Conservation (phyloP, 2,113 vertebrate species). For the Turdus rufiventris region DNA sequence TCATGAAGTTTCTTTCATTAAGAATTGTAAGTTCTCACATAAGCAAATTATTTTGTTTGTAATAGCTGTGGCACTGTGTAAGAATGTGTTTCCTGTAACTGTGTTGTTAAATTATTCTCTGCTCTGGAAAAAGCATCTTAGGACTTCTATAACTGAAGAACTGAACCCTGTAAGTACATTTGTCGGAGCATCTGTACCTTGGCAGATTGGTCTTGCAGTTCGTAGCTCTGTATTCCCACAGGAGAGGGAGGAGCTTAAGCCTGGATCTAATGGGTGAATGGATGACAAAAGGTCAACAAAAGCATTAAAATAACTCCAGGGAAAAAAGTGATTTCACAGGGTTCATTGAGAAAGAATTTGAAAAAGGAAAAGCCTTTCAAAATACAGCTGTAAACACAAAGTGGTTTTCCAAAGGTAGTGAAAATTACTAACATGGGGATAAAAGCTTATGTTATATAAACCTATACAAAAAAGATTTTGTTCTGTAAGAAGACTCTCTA, state of each 20-base stretch:
- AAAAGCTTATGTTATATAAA: neutral
- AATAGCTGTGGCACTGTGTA: neutral
- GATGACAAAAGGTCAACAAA: neutral
- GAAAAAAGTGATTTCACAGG: neutral
- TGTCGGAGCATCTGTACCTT: neutral
- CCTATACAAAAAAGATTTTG: neutral
- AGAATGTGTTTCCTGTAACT: neutral
- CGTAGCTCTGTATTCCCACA: neutral
- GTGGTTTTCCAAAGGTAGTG: neutral
- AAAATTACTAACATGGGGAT: neutral
- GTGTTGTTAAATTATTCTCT: neutral
- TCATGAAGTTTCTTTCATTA: neutral
- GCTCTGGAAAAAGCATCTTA: neutral
- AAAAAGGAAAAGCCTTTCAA: neutral
- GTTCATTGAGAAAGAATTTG: neutral
- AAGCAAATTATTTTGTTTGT: neutral
- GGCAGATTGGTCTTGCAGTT: neutral
- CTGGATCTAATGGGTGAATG: neutral
- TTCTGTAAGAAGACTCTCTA: neutral
- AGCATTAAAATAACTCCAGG: neutral
- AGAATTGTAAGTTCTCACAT: neutral
- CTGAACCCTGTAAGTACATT: neutral
- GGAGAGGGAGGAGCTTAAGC: neutral
- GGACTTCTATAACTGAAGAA: neutral
- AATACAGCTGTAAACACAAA: neutral